Evolutionary conservation across 2,888 invertebrate species (phyloP), one percentile per base, ranked within the genome.

Genomic region (Uloborus plumipes): DNA sequence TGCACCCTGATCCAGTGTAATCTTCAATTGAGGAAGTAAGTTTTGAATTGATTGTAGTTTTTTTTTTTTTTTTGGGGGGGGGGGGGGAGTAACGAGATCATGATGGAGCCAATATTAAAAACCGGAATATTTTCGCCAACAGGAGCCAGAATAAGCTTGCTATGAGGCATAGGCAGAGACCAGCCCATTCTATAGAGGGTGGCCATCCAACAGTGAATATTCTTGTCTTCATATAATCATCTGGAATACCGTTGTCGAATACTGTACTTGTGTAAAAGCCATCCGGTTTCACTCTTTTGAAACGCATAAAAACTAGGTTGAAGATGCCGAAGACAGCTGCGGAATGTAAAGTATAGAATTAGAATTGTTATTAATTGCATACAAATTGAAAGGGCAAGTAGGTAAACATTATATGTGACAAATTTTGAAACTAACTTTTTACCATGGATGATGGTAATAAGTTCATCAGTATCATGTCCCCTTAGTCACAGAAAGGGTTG

Each of bases 241-340:
- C 79, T 0, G 85, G 85, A 13, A 85, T 67, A 13, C 61, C 79
- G 18, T 62, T 55, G 66, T 85, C 85, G 0, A 84, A 55, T 1
- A 79, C 72, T 3, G 85, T 85, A 39, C 79, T 80, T 0, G 85
- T 85, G 77, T 70, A 81, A 66, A 84, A 71, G 3, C 83, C 80
- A 15, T 79, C 85, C 0, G 79, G 67, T 62, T 84, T 83, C 14
- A 84, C 67, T 22, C 85, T n/a, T 26, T 85, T 85, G 55, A 83
- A 85, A 20, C 84, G 84, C 85, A 85, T 85, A 59, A 85, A 85
- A 3, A 79, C 78, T 2, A 85, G 79, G 26, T 84, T 85, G 75
- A 85, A 85, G n/a, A 70, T 67, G 22, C 85, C 82, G 18, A 85
- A 85, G 16, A 85, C 72, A 13, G 79, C 85, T 85, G 59, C 7